Percentiles rank a stretch among this genome's conserved stretches.
Evolutionary conservation across 1,140 invertebrate genomes (phyloP).

Genomic region (Mamestra configurata): DNA sequence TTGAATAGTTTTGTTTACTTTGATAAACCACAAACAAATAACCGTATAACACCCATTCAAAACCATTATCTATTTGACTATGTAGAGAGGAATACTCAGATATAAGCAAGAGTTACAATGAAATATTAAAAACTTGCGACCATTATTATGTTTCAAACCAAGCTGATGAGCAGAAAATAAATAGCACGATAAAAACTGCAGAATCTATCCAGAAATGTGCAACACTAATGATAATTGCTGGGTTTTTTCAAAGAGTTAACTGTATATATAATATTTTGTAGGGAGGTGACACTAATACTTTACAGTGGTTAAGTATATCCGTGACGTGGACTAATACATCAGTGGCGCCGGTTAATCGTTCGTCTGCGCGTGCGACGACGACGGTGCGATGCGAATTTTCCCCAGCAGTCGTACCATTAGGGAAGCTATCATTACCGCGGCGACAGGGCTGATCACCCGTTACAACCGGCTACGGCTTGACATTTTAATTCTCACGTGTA

Average conservation of each 20-base stretch:
- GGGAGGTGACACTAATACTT: constrained; percentile 64
- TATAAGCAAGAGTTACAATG: neutral
- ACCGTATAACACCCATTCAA: neutral
- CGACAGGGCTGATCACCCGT: constrained; percentile 70
- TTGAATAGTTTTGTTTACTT: constrained; percentile 31
- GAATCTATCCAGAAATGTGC: neutral
- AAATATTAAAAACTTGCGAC: neutral
- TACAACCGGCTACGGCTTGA: constrained; percentile 53
- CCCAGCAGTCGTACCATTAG: constrained; percentile 72
- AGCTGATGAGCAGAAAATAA: neutral
- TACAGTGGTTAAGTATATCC: constrained; percentile 65
- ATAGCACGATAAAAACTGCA: neutral
- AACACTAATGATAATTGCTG: constrained; percentile 4
- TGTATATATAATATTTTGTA: constrained; percentile 42
- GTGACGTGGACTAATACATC: constrained; percentile 75
- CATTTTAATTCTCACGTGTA: constrained; percentile 54
- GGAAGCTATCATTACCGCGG: constrained; percentile 84
- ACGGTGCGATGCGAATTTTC: constrained; percentile 82
- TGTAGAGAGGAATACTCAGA: neutral
- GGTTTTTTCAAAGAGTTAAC: neutral
- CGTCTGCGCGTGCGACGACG: constrained; percentile 74
- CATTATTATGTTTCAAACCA: neutral
- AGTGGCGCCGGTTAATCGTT: constrained; percentile 81
- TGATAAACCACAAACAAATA: neutral
- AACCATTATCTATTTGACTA: neutral